Conservation (phyloP, 2,113 vertebrate genomes). For the Rhea pennata region DNA sequence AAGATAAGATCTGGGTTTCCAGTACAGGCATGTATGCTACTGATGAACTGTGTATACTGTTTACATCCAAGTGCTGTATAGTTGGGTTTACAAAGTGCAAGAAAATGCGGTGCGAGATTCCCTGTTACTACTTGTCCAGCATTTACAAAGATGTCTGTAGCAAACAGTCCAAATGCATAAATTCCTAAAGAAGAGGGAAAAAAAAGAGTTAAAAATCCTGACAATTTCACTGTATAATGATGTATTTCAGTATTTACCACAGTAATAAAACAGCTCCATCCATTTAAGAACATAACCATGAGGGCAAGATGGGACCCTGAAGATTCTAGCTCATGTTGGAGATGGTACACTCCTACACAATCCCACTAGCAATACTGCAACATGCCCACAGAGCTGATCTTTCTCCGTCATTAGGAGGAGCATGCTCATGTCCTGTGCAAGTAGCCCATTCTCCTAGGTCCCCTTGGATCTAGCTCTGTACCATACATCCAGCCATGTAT, state of each 20-base stretch:
- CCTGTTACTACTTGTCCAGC: slow-evolving; percentile 98
- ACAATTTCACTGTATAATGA: neutral
- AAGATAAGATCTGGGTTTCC: slow-evolving; percentile 93
- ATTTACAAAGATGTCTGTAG: slow-evolving; percentile 98
- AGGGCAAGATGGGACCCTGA: neutral
- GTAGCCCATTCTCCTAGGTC: rapidly evolving
- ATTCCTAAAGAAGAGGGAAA: slow-evolving; percentile 84
- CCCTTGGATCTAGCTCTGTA: too few species aligned
- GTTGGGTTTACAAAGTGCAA: slow-evolving; percentile 97
- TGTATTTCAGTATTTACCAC: neutral
- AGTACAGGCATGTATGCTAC: slow-evolving; percentile 92
- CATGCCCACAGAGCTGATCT: rapidly evolving
- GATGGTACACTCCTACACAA: neutral
- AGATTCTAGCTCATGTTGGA: rapidly evolving
- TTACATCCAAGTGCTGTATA: slow-evolving; percentile 96
- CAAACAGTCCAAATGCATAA: slow-evolving; percentile 96
- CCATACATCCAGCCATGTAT: too few species aligned
- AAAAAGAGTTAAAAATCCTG: slow-evolving; percentile 42
- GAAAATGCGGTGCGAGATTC: slow-evolving; percentile 95
- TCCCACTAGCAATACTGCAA: neutral
- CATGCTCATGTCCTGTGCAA: neutral
- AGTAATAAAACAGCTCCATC: neutral
- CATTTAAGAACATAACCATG: neutral
- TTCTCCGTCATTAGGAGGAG: neutral
- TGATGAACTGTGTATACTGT: slow-evolving; percentile 94